Percentiles rank a stretch among this genome's conserved stretches.
Conservation (phyloP, 2,888 invertebrate species). For the Baronia brevicornis region DNA sequence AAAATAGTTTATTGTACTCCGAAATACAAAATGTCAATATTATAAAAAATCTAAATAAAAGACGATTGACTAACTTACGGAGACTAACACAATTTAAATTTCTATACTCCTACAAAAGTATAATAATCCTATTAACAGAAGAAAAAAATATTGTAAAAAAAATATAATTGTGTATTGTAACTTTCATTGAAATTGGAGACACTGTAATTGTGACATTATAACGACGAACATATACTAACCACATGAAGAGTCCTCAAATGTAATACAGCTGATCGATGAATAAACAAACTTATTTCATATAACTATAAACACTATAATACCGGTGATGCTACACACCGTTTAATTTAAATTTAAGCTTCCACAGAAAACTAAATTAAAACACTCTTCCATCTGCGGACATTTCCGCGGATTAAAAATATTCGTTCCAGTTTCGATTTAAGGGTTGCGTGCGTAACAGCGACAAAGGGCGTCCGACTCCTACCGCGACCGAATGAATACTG, state of each 20-base stretch:
- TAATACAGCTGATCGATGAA: slow-evolving; percentile 52
- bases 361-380: slow-evolving; percentile 25
- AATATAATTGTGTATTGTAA: no score
- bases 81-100: no score
- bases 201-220: no score
- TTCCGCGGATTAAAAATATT: slow-evolving; percentile 57
- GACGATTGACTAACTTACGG: no score
- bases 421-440: slow-evolving; percentile 42
- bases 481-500: slow-evolving; percentile 52
- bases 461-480: slow-evolving; percentile 54
- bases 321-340: slow-evolving; percentile 39
- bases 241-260: slow-evolving; percentile 16
- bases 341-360: slow-evolving; percentile 35
- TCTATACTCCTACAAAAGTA: no score
- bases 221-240: no score
- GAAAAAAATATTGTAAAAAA: no score
- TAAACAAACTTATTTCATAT: slow-evolving; percentile 56
- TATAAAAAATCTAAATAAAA: no score
- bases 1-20: no score
- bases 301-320: slow-evolving; percentile 44
- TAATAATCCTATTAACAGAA: no score
- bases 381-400: slow-evolving; percentile 35
- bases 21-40: no score
- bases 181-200: no score
- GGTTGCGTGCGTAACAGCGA: slow-evolving; percentile 39